Base-by-base conservation (phyloP, 2,888 invertebrate species). In the Rhodophaea formosa region DNA sequence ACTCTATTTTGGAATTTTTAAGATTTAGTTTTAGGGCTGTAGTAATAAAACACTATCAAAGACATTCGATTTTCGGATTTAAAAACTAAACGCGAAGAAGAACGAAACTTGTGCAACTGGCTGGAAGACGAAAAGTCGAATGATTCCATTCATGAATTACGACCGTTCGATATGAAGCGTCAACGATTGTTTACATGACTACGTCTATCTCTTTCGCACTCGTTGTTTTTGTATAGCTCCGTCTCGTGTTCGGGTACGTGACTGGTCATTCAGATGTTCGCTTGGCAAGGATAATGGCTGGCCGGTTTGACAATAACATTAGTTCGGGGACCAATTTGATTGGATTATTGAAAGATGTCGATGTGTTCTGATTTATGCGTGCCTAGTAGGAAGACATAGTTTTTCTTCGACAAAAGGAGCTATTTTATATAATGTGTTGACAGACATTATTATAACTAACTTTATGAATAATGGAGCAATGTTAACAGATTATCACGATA, bases 301-400 rank as follows among this genome's bases (percentile, higher is more conserved):
- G 79, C 78, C 79, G 81, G 81, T 82, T 84, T 84, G 87, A 87
- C 87, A 86, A 87, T 86, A 87, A 86, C 86, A 86, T 86, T 86
- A 86, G 84, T 85, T 80, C 74, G 77, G 79, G 74, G 80, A 79
- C 74, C 75, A 78, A 80, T 84, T 82, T 87, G 87, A 87, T 87
- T 86, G 85, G 86, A 83, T 86, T 87, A 87, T 86, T 86, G 85
- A 86, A 86, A 86, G 84, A 78, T 79, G 83, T 86, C 77, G 86
- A 87, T 80, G 67, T 75, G 75, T 63, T 47, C 74, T 84, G 85
- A 87, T 86, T 86, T 86, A 77, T 77, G 75, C 58, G 56, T 53
- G 65, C 74, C 73, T 73, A 3, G 39, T 39, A 39, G 39, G 10
- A 39, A 12, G 1, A 10, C 8, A 39, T 39, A 39, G n/a, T 39